A percentile compares a stretch with the other conserved stretches of the same genome.
phyloP scores from a whole-genome alignment of 2,113 vertebrate genomes.

The Elaphurus davidianus region DNA sequence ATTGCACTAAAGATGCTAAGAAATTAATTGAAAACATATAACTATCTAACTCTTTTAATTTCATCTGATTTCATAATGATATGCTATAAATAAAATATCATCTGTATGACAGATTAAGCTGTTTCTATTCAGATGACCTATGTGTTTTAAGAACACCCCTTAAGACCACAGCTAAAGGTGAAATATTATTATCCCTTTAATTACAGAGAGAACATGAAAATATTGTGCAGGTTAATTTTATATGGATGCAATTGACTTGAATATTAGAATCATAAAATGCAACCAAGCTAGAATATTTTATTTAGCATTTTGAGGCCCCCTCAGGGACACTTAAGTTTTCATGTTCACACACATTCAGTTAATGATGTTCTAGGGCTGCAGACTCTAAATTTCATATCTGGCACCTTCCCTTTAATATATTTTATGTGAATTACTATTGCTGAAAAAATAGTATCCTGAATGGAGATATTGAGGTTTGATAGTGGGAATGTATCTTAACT shows the following conservation, averaged over 20 bases:
- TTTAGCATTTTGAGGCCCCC: not conserved
- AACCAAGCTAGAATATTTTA: not conserved
- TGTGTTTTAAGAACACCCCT: not conserved
- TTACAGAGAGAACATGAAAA: slow-evolving; percentile 13
- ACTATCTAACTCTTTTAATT: not conserved
- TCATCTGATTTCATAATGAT: not conserved
- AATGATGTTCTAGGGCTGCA: not conserved
- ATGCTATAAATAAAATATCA: not conserved
- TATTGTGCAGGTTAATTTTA: slow-evolving; percentile 39
- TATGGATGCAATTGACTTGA: not conserved
- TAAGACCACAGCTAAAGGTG: not conserved
- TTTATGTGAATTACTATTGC: not conserved
- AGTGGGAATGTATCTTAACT: not conserved
- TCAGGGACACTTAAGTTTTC: not conserved
- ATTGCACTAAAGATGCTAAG: not conserved
- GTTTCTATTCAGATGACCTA: not conserved
- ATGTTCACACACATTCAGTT: not conserved
- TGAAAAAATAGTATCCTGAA: not conserved
- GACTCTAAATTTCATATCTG: not conserved
- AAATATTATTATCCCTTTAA: slow-evolving; percentile 18
- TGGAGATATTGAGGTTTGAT: not conserved
- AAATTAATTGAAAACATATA: not conserved
- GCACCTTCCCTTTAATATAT: not conserved
- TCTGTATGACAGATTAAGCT: not conserved
- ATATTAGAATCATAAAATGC: slow-evolving; percentile 31